phyloP scores from a whole-genome alignment of 2,888 invertebrate genomes.

The Temnothorax rugatulus region DNA sequence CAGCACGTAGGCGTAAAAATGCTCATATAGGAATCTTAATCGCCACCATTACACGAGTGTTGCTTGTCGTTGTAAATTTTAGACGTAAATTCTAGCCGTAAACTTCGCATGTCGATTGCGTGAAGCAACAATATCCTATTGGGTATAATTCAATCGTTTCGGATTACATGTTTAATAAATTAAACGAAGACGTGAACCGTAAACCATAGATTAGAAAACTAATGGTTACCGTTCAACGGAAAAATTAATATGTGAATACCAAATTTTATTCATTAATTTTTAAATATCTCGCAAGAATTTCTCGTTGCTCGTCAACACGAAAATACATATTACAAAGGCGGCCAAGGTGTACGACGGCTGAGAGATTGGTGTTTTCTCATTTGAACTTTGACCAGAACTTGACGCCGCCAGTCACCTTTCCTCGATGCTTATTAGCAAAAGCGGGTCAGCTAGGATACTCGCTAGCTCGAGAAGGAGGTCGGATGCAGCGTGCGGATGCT shows the following conservation, averaged over 20 bases:
- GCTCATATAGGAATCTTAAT: slow-evolving; percentile 40
- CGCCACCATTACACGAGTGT: slow-evolving; percentile 26
- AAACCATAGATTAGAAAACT: neutral
- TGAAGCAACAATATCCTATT: slow-evolving; percentile 7
- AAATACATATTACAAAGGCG: neutral
- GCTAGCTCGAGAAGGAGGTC: slow-evolving; percentile 13
- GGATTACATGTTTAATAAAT: slow-evolving; percentile 13
- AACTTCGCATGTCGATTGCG: slow-evolving; percentile 27
- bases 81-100: neutral
- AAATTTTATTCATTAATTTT: neutral
- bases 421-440: slow-evolving; percentile 43
- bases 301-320: neutral
- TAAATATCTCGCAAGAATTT: neutral
- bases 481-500: slow-evolving; percentile 3
- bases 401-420: slow-evolving; percentile 35
- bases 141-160: slow-evolving; percentile 24
- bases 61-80: slow-evolving; percentile 28
- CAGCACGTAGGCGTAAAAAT: slow-evolving; percentile 51
- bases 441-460: slow-evolving; percentile 39
- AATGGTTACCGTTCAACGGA: slow-evolving; percentile 17
- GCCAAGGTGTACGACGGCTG: neutral
- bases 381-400: slow-evolving; percentile 48
- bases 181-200: neutral
- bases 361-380: slow-evolving; percentile 40
- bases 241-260: neutral